Base-by-base conservation (phyloP, 2,888 invertebrate species). In the Sycophila texana region DNA sequence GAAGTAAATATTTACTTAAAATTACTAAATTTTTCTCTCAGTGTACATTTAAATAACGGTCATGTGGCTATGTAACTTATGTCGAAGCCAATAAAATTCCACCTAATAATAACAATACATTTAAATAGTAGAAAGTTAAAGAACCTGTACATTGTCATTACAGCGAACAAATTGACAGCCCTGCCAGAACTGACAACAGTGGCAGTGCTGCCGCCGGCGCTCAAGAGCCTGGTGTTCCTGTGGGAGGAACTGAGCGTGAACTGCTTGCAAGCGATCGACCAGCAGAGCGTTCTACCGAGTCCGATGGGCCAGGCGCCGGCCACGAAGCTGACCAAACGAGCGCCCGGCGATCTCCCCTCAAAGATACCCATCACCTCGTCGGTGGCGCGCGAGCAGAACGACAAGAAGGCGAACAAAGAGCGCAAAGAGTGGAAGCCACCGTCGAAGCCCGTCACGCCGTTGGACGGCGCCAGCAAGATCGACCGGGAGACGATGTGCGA, bases 161-260 rank as follows among this genome's bases (percentile, higher is more conserved):
- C 77, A 0, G 86, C 86, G 14, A 85, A 84, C 20, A 90, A 89
- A 81, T 88, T 91, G 49, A 88, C 86, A 18, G 84, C 89, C 0
- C 86, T 92, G 12, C 91, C 91, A 0, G 92, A 91, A 78, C 91
- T 91, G 82, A 92, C 92, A 72, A 93, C 94, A 0, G 94, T 96
- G 1, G 94, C 95, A 16, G 95, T 96, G 0, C 89, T 98, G 77
- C 98, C 98, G 1, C 96, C 97, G 0, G 97, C 98, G 0, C 90
- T 98, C 67, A 95, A 97, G 73, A 96, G 97, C 74, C 91, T 98
- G 12, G 97, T 98, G 0, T 95, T 94, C 76, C 91, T 98, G 49
- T 98, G 98, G 98, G 97, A 98, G 87, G 96, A 97, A 74, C 92
- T 98, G 22, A 94, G 94, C 65, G 89, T 91, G 4, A 94, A 92